Percentiles rank a stretch among this genome's conserved stretches.
Evolutionary conservation across 2,113 vertebrate species (phyloP).

Genomic region (Hoplias malabaricus): DNA sequence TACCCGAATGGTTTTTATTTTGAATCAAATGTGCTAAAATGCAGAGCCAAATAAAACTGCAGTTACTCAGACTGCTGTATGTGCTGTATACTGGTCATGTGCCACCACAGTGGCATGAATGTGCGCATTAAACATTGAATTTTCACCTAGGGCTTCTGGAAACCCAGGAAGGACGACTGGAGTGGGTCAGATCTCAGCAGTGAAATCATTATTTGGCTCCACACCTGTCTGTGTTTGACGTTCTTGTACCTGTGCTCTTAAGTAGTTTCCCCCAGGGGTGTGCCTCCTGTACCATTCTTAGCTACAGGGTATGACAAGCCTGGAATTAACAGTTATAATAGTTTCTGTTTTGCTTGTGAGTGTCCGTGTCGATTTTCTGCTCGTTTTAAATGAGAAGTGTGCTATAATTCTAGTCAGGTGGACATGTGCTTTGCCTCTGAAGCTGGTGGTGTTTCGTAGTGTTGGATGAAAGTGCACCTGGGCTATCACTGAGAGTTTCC

Average conservation of each 20-base stretch:
- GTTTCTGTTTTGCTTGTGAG: neutral
- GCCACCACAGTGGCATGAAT: neutral
- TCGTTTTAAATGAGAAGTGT: neutral
- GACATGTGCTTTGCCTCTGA: constrained; percentile 31
- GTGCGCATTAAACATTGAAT: neutral
- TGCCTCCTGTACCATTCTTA: neutral
- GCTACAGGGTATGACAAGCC: neutral
- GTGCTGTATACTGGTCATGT: constrained; percentile 5
- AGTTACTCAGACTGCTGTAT: neutral
- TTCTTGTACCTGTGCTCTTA: neutral
- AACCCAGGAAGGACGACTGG: neutral
- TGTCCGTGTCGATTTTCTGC: neutral
- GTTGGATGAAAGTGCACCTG: constrained; percentile 27
- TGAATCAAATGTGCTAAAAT: neutral
- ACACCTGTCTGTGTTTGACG: neutral
- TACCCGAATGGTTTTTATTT: neutral
- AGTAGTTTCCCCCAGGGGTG: neutral
- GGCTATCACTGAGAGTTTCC: constrained; percentile 43
- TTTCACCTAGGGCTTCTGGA: neutral
- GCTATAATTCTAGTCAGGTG: neutral
- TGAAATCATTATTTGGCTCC: neutral
- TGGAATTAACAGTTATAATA: neutral
- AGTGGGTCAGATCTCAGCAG: neutral
- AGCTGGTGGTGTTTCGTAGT: constrained; percentile 41
- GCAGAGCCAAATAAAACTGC: neutral